Evolutionary conservation across 2,113 vertebrate species (phyloP).

Genomic region (Uria lomvia): DNA sequence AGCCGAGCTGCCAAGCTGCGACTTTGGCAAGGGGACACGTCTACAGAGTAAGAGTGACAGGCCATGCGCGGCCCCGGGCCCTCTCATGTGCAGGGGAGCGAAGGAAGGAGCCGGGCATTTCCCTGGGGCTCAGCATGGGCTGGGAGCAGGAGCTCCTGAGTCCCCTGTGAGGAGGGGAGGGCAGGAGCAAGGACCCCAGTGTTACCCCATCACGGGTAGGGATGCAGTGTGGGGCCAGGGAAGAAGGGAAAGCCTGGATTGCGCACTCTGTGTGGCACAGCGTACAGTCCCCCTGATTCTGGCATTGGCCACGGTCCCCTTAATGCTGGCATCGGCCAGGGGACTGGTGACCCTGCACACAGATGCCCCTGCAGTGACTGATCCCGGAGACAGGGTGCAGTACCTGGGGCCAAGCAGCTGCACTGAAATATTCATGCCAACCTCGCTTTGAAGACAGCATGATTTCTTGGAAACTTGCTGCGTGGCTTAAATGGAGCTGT

Average conservation of each 20-base stretch:
- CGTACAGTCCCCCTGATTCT: fast-evolving
- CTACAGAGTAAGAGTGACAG: neutral
- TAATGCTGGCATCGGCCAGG: neutral
- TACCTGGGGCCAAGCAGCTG: neutral
- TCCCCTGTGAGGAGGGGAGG: fast-evolving
- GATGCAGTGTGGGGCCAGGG: neutral
- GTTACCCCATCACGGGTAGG: fast-evolving
- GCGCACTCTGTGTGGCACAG: fast-evolving
- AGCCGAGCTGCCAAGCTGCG: neutral
- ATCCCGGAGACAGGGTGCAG: fast-evolving
- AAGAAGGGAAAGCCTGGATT: neutral
- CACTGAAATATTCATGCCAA: conserved; percentile 21
- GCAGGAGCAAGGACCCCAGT: neutral
- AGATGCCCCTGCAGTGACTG: neutral
- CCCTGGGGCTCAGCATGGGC: neutral
- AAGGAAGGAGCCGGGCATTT: neutral
- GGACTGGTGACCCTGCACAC: fast-evolving
- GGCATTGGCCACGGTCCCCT: neutral
- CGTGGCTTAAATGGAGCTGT: neutral
- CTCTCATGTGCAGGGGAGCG: neutral
- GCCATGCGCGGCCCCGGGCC: neutral
- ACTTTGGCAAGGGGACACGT: neutral
- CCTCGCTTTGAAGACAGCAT: neutral
- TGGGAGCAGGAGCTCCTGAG: neutral
- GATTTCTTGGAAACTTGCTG: conserved; percentile 43